Base-by-base conservation (phyloP, 2,888 invertebrate species). In the Agriopis leucophaearia region DNA sequence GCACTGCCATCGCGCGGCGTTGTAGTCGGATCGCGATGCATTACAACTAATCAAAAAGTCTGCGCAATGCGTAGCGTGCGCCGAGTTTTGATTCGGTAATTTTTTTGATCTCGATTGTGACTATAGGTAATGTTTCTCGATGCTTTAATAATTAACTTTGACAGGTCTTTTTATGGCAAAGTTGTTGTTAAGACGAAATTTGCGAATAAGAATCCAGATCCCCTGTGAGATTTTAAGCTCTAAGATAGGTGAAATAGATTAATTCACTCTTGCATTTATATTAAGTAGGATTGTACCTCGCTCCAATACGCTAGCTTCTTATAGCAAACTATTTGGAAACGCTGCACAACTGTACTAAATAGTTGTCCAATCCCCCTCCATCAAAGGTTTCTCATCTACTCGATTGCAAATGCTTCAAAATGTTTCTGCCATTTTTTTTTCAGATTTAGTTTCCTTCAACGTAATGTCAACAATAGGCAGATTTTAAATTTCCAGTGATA, bases 391-490 rank as follows among this genome's bases (percentile, higher is more conserved):
- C 67, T 74, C 70, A 69, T 76, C 75, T 70, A 66, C 69, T 71
- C 72, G 74, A 70, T 71, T 74, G 74, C 76, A 72, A 66, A 76
- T 79, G 81, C 78, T 76, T 77, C 81, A 80, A 79, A 85, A 81
- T 85, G 86, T 87, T 85, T 85, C 82, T 82, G 82, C 79, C 80
- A 77, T 80, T 79, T 68, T 71, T 13, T n/a, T 52, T 38, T 51
- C 3, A 13, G 27, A 51, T 51, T 35, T 13, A 35, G 13, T 27
- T 47, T n/a, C 1, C 9, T 15, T 18, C 50, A 12, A 50, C 0
- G 16, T 18, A 4, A 27, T 36, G 9, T 1, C 48, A 12, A 27
- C 35, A 51, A 16, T 18, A 27, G 55, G 63, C 47, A 48, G n/a
- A 45, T 38, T 16, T 15, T 7, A 64, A 1, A 44, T 40, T 59